Percentiles rank a stretch among this genome's conserved stretches.
These are phyloP conservation scores for Pseudorasbora parva DNA, from an alignment of 2,113 vertebrate genomes.

Conservation along the genomic window DNA sequence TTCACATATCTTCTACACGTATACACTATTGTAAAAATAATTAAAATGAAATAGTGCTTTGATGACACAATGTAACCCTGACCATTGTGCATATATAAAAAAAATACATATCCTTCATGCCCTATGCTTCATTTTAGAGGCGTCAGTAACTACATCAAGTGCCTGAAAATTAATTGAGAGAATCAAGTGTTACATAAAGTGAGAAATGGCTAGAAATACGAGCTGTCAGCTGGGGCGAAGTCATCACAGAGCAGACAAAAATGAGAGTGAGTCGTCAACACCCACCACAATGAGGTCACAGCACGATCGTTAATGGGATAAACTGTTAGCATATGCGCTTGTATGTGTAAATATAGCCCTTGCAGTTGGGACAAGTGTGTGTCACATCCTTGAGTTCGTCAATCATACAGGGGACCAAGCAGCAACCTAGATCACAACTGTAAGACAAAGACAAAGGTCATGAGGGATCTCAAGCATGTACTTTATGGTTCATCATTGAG, in stretches of 20 bases:
- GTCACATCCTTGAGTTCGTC: slow-evolving; percentile 99
- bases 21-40: slow-evolving; percentile 1
- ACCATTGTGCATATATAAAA: slow-evolving; percentile 20
- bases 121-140: slow-evolving; percentile 7
- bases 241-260: slow-evolving; percentile 61
- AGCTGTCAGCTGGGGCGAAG: slow-evolving; percentile 42
- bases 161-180: slow-evolving; percentile 24
- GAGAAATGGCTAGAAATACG: slow-evolving; percentile 60
- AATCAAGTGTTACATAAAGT: slow-evolving; percentile 63
- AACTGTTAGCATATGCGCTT: slow-evolving; percentile 92
- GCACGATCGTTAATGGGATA: slow-evolving; percentile 53
- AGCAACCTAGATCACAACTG: slow-evolving; percentile 97
- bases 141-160: slow-evolving; percentile 2
- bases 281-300: slow-evolving; percentile 58
- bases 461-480: not conserved
- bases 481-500: not conserved
- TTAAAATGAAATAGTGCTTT: not conserved
- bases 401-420: slow-evolving; percentile 95
- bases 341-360: slow-evolving; percentile 98
- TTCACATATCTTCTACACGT: slow-evolving; percentile 64
- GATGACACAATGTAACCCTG: not conserved
- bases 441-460: slow-evolving; percentile 34
- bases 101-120: not conserved
- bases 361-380: slow-evolving; percentile 96
- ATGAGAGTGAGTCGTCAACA: slow-evolving; percentile 51